A percentile compares a stretch with the other conserved stretches of the same genome.
Evolutionary conservation across 2,113 vertebrate genomes (phyloP).

Genomic region (Megaptera novaeangliae): DNA sequence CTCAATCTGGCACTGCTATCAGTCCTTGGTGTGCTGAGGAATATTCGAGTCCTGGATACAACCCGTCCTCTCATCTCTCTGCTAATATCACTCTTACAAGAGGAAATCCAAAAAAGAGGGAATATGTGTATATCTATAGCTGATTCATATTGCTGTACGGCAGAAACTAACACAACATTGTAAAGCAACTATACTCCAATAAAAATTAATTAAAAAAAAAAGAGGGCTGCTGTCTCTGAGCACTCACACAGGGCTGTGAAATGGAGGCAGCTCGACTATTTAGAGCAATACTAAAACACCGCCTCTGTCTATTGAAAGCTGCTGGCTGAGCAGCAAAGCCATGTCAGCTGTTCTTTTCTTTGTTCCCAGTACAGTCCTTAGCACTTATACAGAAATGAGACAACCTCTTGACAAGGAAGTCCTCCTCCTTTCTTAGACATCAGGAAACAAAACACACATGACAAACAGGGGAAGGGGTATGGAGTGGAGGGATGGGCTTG

Average conservation of each 20-base stretch:
- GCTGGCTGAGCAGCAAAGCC: not conserved
- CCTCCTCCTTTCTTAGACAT: not conserved
- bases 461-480: not conserved
- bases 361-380: not conserved
- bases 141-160: no score
- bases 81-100: slow-evolving; percentile 28
- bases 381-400: not conserved
- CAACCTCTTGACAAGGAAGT: not conserved
- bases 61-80: slow-evolving; percentile 1
- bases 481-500: not conserved
- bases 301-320: not conserved
- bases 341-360: not conserved
- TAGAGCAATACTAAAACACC: not conserved
- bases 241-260: not conserved
- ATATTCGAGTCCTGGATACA: not conserved
- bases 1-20: slow-evolving; percentile 50
- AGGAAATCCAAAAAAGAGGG: no score
- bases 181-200: no score
- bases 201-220: no score
- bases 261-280: not conserved
- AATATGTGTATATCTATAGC: no score
- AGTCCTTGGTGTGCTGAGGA: slow-evolving; percentile 10
- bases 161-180: no score
- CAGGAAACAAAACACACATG: not conserved
- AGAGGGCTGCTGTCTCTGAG: not conserved